Conservation (phyloP, 2,797 vertebrate species). For the Bryconaethiops microstoma region DNA sequence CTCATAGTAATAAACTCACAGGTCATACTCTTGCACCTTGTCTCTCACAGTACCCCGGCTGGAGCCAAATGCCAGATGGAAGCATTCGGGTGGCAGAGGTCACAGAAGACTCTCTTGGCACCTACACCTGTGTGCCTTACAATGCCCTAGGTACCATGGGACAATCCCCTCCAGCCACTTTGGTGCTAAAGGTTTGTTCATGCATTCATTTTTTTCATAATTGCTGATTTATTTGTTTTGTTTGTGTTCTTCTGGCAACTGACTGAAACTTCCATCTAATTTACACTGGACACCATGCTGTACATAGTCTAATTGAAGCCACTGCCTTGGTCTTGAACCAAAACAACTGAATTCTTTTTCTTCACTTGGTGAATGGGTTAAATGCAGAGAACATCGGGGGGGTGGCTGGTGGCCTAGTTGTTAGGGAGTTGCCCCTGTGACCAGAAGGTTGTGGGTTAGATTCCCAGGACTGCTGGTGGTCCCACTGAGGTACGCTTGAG, state of each 20-base stretch:
- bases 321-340: background rate
- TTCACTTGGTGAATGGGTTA: no score
- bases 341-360: background rate
- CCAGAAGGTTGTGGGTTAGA: no score
- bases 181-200: constrained; percentile 95
- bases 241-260: background rate
- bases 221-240: background rate
- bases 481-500: no score
- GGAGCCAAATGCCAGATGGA: constrained; percentile 95
- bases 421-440: no score
- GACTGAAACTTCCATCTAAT: background rate
- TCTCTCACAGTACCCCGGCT: constrained; percentile 86
- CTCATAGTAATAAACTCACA: background rate
- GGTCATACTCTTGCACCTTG: constrained; percentile 13
- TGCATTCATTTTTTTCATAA: background rate
- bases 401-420: no score
- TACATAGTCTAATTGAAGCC: background rate
- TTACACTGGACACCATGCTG: background rate
- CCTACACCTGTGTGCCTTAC: constrained; percentile 99
- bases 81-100: constrained; percentile 97
- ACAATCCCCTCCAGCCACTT: constrained; percentile 95
- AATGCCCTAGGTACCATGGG: constrained; percentile 99
- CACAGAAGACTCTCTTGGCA: constrained; percentile 98
- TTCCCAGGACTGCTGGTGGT: no score
- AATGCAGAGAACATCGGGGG: no score